Evolutionary conservation across 1,140 invertebrate species (phyloP).

Genomic region (Drosophila pseudoobscura): DNA sequence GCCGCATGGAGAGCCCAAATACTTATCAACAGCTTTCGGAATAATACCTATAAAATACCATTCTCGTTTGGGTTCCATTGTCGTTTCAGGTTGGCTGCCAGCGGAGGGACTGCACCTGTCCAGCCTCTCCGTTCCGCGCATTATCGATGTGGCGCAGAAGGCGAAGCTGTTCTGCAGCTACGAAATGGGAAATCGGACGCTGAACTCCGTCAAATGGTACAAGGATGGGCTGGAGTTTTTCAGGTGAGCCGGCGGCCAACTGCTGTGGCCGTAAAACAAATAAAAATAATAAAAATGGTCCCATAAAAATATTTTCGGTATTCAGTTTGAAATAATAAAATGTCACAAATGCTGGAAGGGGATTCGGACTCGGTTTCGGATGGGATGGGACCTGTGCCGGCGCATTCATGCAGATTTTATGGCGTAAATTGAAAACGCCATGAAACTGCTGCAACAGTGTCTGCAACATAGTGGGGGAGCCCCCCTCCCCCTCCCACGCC

Average conservation of each 20-base stretch:
- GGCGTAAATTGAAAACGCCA: conserved; percentile 80
- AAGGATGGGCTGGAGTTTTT: conserved; percentile 90
- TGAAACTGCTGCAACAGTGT: conserved; percentile 73
- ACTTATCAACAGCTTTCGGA: conserved; percentile 29
- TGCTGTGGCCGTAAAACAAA: conserved; percentile 63
- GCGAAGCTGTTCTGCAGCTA: conserved; percentile 85
- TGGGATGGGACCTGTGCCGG: conserved; percentile 40
- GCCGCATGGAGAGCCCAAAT: background rate
- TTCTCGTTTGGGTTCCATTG: background rate
- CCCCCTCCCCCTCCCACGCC: background rate
- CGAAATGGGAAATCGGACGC: conserved; percentile 86
- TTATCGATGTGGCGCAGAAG: conserved; percentile 84
- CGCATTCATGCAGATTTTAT: conserved; percentile 82
- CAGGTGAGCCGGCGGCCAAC: conserved; percentile 83
- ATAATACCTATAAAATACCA: conserved; percentile 28
- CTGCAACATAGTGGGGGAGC: conserved; percentile 58
- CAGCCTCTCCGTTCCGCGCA: conserved; percentile 83
- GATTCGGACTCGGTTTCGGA: background rate
- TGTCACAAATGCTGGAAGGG: conserved; percentile 25
- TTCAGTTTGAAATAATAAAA: conserved; percentile 72
- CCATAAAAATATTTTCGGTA: conserved; percentile 72
- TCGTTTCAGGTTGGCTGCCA: conserved; percentile 60
- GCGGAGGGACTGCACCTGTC: conserved; percentile 71
- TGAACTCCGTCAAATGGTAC: conserved; percentile 93
- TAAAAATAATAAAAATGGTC: conserved; percentile 56